phyloP scores from a whole-genome alignment of 2,888 invertebrate genomes.

The Eledone cirrhosa region DNA sequence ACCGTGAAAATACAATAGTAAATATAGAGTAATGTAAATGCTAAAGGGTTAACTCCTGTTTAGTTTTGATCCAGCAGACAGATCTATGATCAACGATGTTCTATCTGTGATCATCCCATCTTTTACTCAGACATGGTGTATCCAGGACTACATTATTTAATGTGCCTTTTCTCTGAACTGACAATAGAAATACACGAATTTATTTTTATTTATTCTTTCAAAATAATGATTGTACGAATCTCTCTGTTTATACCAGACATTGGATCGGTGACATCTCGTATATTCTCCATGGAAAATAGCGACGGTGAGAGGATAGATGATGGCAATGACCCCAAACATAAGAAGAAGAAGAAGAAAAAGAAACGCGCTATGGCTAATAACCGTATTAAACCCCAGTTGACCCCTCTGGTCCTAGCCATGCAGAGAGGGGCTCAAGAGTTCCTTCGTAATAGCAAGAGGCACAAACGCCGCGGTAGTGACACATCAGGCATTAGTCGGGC shows the following conservation, averaged over 20 bases:
- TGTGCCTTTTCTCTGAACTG: too few relatives aligned
- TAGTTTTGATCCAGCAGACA: too few relatives aligned
- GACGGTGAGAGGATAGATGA: neutral
- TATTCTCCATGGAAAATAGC: slow-evolving; percentile 79
- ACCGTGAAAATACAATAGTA: too few relatives aligned
- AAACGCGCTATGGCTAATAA: slow-evolving; percentile 42
- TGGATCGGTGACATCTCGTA: slow-evolving; percentile 66
- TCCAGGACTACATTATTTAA: too few relatives aligned
- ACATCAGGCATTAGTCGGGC: slow-evolving; percentile 51
- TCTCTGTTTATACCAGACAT: slow-evolving; percentile 43
- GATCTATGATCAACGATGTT: too few relatives aligned
- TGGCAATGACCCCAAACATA: slow-evolving; percentile 14
- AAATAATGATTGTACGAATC: too few relatives aligned
- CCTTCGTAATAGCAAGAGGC: slow-evolving; percentile 31
- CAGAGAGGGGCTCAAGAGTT: slow-evolving; percentile 34
- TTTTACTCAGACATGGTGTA: too few relatives aligned
- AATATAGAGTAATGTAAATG: too few relatives aligned
- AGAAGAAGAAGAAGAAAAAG: slow-evolving; percentile 30
- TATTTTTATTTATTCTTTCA: too few relatives aligned
- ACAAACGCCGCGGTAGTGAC: slow-evolving; percentile 46
- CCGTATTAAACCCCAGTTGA: slow-evolving; percentile 47
- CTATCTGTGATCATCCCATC: too few relatives aligned
- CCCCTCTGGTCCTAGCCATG: slow-evolving; percentile 44
- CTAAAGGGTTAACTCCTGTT: too few relatives aligned
- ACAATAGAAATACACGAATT: too few relatives aligned